Percentiles rank a stretch among this genome's conserved stretches.
Conservation (phyloP, 2,113 vertebrate species). For the Jacana jacana region DNA sequence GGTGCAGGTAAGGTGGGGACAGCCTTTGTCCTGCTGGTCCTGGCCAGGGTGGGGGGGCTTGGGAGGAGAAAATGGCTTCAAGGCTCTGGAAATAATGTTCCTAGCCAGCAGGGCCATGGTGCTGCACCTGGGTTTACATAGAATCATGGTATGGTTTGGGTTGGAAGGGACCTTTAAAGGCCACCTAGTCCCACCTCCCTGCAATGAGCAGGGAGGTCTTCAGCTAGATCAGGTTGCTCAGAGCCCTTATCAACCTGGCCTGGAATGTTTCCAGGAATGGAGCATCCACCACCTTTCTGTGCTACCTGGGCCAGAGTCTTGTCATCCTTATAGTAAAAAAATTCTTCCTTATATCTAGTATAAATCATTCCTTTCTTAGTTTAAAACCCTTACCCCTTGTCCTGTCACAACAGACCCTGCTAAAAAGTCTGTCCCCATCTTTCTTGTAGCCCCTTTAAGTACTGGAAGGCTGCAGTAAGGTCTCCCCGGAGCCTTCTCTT, state of each 20-base stretch:
- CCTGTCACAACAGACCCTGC: rapidly evolving
- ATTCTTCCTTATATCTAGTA: neutral
- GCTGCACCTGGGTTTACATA: rapidly evolving
- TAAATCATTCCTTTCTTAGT: neutral
- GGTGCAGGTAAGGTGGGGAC: conserved; percentile 75
- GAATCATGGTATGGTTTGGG: rapidly evolving
- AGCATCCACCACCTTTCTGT: neutral
- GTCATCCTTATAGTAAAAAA: neutral
- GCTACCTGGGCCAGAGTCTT: neutral
- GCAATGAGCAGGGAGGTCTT: neutral
- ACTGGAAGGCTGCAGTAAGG: rapidly evolving
- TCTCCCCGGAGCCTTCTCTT: neutral
- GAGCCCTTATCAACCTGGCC: rapidly evolving
- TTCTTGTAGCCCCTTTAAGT: neutral
- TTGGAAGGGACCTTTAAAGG: neutral
- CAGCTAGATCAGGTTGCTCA: neutral
- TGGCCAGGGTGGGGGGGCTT: rapidly evolving
- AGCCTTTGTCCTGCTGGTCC: neutral
- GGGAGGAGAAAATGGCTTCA: rapidly evolving
- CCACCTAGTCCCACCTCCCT: rapidly evolving
- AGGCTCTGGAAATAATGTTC: neutral
- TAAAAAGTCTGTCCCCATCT: neutral
- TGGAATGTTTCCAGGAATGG: neutral
- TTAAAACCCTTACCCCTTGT: neutral
- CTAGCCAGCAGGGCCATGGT: rapidly evolving